These are phyloP conservation scores for Drosophila rellima DNA, from an alignment of 2,888 invertebrate genomes.

Conservation along the genomic window DNA sequence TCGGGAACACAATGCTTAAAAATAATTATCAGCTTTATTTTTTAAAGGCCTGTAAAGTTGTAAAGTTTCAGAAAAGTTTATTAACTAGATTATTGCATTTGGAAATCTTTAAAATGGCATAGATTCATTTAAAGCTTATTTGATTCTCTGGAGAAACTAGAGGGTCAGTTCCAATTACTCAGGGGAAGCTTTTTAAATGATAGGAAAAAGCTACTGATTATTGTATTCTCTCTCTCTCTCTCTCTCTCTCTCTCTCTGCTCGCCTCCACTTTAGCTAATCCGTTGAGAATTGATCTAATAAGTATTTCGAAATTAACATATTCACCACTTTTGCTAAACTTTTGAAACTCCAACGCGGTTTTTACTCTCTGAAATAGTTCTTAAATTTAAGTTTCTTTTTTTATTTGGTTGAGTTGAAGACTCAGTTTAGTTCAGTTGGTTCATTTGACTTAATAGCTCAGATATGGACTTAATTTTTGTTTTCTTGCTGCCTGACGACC, in stretches of 20 bases:
- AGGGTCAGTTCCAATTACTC: background rate
- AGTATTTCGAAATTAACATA: background rate
- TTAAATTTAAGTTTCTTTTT: background rate
- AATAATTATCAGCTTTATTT: no score
- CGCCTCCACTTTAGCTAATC: background rate
- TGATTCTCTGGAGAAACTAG: background rate
- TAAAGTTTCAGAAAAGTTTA: no score
- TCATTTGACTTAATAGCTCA: constrained; percentile 5
- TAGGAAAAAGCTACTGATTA: background rate
- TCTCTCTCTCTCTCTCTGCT: no score
- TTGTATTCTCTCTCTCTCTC: no score
- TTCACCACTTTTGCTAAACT: background rate
- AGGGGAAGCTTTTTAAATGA: background rate
- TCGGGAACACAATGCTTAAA: no score
- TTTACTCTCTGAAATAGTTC: background rate
- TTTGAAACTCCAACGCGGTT: background rate
- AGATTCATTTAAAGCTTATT: background rate
- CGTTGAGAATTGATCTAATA: background rate
- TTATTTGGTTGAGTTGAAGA: background rate
- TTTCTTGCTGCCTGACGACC: constrained; percentile 9
- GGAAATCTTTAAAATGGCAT: no score
- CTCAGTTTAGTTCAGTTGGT: background rate
- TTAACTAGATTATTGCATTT: background rate
- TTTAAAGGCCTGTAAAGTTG: no score
- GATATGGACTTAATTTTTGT: constrained; percentile 17